Percentiles rank a stretch among this genome's conserved stretches.
phyloP scores from a whole-genome alignment of 2,113 vertebrate species.

The Odontophorus gujanensis region DNA sequence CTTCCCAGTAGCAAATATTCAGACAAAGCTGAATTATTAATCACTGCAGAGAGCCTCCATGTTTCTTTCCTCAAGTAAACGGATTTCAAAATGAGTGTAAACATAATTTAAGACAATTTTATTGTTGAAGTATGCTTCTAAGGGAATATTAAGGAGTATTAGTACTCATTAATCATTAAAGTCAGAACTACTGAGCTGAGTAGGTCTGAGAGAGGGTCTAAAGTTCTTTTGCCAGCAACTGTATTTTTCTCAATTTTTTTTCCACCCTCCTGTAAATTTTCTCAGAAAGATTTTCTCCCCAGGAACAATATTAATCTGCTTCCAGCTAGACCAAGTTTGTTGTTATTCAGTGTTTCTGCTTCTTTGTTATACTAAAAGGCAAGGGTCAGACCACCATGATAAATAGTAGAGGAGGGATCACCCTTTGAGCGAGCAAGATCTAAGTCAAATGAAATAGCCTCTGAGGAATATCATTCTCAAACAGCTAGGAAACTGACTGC shows the following conservation, averaged over 20 bases:
- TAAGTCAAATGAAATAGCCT: not conserved
- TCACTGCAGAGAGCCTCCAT: not conserved
- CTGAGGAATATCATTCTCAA: not conserved
- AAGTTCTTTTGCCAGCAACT: not conserved
- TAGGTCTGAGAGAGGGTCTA: not conserved
- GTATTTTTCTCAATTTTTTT: not conserved
- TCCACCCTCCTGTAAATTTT: not conserved
- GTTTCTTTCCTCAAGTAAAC: not conserved
- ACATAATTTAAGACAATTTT: not conserved
- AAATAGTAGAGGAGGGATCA: not conserved
- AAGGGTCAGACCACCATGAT: not conserved
- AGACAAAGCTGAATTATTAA: not conserved
- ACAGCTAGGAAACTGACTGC: not conserved
- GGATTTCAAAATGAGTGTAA: not conserved
- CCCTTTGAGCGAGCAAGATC: not conserved
- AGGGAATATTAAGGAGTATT: not conserved
- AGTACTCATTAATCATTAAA: not conserved
- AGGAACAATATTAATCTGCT: not conserved
- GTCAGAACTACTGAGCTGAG: not conserved
- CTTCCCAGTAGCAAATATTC: not conserved
- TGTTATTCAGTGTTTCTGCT: not conserved
- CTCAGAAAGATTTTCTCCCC: not conserved
- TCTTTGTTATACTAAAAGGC: not conserved
- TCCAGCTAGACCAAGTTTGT: not conserved
- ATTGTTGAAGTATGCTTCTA: not conserved